Conservation (phyloP, 1,140 invertebrate genomes). For the Homarus americanus region DNA sequence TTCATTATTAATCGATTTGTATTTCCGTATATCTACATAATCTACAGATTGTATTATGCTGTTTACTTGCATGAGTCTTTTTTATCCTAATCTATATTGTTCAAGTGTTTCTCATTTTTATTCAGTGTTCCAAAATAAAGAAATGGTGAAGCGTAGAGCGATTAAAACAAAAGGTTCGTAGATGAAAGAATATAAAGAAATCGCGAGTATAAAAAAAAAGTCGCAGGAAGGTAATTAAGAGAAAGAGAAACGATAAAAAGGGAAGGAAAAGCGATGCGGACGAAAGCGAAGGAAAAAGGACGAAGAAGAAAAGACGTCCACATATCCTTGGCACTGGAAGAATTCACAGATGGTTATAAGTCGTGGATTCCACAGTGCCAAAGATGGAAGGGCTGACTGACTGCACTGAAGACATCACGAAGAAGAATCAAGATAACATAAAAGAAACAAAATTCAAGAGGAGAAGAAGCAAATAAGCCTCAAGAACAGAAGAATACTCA, state of each 20-base stretch:
- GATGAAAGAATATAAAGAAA: background rate
- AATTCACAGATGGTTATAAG: constrained; percentile 76
- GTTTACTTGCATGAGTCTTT: no score
- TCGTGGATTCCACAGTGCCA: constrained; percentile 77
- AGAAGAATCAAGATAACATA: background rate
- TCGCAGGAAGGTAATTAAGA: background rate
- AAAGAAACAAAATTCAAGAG: background rate
- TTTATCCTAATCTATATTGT: no score
- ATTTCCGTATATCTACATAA: no score
- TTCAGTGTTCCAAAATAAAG: no score
- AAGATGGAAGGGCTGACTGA: constrained; percentile 72
- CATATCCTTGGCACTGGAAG: constrained; percentile 77
- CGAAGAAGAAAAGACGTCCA: constrained; percentile 50
- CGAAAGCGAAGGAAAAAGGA: background rate
- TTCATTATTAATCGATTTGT: no score
- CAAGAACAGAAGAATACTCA: background rate
- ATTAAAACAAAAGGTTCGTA: no score
- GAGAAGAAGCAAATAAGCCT: background rate
- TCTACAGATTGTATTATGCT: no score
- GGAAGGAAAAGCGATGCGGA: background rate
- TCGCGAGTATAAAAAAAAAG: background rate
- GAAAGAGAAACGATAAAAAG: background rate
- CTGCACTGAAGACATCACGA: background rate
- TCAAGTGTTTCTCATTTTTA: no score
- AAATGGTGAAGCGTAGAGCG: no score